Base-by-base conservation (phyloP, 2,888 invertebrate genomes). In the Lasius fuliginosus region DNA sequence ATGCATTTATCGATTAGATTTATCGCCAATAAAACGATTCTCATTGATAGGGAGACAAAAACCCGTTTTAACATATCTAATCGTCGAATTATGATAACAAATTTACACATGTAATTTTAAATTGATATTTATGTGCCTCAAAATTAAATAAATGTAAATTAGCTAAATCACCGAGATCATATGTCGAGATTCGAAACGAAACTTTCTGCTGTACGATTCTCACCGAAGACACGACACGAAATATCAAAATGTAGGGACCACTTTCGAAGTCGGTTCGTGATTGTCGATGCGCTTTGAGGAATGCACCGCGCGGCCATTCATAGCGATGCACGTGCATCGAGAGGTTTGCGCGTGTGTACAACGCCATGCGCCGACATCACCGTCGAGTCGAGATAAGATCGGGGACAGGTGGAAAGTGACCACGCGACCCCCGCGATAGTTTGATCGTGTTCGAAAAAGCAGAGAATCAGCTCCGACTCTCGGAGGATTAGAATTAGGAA, bases 331-430 rank as follows among this genome's bases (percentile, higher is more conserved):
- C 87, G 89, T 89, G 88, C 85, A 88, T 56, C 46, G 46, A 40
- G 60, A 82, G 62, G 67, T 83, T 65, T 18, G 81, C 68, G 49
- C 67, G 68, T 71, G 74, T 71, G 60, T 85, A 84, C 82, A 64
- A 23, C 86, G 85, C 82, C 76, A 82, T 85, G 82, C 67, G 68
- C 86, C 69, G 87, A 82, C 87, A 86, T 85, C 76, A 81, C 84
- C 82, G 60, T 62, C 73, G 58, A 11, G 27, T 27, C 71, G 65
- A 87, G 92, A 92, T 92, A 92, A 89, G 89, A 92, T 91, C 91
- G 89, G 53, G 85, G 85, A 89, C 92, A 92, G 91, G 92, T 92
- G 92, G 91, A 92, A 87, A 89, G 87, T 23, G 23, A 5, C 86
- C 88, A 85, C 90, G 89, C 87, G 89, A 89, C 84, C 85, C 84